Percentiles rank a stretch among this genome's conserved stretches.
These are phyloP conservation scores for Rotaria macrura DNA, from an alignment of 2,888 invertebrate species.

Conservation along the genomic window DNA sequence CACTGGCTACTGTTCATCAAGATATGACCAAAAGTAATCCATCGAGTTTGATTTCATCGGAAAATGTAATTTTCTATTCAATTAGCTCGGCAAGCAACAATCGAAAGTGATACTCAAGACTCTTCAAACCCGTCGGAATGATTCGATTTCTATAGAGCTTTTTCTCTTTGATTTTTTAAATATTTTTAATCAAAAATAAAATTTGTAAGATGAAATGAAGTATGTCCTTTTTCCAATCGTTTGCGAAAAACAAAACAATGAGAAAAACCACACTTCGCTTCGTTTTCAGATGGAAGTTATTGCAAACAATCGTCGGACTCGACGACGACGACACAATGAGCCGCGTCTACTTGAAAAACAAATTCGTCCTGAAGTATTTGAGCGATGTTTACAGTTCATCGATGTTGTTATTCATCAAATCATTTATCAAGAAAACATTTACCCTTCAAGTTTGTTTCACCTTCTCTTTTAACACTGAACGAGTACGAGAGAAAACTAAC, in stretches of 20 bases:
- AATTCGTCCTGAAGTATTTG: not conserved
- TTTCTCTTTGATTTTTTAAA: not conserved
- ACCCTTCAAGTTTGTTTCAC: not conserved
- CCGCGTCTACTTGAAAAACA: not conserved
- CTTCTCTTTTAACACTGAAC: too few species aligned
- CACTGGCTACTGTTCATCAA: not conserved
- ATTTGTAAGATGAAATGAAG: not conserved
- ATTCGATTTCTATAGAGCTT: not conserved
- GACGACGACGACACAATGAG: not conserved
- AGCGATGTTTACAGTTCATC: not conserved
- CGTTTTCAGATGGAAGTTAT: not conserved
- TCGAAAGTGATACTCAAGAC: not conserved
- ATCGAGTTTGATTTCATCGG: not conserved
- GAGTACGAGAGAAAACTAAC: too few species aligned
- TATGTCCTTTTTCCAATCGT: too few species aligned
- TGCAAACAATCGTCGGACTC: not conserved
- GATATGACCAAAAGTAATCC: not conserved
- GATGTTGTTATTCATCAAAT: not conserved
- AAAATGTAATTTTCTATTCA: not conserved
- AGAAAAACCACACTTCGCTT: not conserved
- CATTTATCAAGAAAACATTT: not conserved
- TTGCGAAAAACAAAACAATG: too few species aligned
- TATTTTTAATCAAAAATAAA: not conserved
- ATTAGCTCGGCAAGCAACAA: not conserved
- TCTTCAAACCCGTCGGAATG: not conserved